Conservation (phyloP, 1,140 invertebrate genomes). For the Eciton burchellii region DNA sequence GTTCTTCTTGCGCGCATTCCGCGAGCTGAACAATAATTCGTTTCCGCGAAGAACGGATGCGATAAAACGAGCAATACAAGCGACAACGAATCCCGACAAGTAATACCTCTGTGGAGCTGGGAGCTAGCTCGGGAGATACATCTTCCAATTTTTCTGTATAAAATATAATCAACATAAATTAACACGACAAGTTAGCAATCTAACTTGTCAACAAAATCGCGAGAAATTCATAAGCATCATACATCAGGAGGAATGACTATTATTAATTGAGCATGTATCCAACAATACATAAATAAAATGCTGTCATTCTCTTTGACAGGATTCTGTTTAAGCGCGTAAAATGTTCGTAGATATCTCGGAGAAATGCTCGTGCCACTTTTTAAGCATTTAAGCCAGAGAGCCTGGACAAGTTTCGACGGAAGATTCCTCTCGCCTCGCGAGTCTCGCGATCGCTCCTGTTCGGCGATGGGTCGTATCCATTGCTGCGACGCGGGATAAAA, state of each 20-base stretch:
- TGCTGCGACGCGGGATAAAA: conserved; percentile 8
- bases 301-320: background rate
- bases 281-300: conserved; percentile 14
- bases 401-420: background rate
- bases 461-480: conserved; percentile 27
- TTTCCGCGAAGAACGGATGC: background rate
- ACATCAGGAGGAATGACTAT: background rate
- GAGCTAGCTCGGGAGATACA: background rate
- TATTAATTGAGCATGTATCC: background rate
- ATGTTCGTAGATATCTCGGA: background rate
- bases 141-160: background rate
- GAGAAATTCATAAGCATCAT: background rate
- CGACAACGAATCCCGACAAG: background rate
- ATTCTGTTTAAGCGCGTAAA: background rate
- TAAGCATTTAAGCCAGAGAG: too few species aligned
- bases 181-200: background rate
- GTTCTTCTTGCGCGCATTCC: background rate
- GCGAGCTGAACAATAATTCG: background rate
- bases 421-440: background rate
- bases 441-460: background rate
- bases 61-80: background rate
- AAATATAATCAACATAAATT: too few species aligned
- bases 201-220: background rate
- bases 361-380: background rate
- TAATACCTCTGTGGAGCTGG: conserved; percentile 10